Evolutionary conservation across 37 sponge, comb jelly and placozoan genomes (phyloP).

Genomic region (Chondrosia reniformis): DNA sequence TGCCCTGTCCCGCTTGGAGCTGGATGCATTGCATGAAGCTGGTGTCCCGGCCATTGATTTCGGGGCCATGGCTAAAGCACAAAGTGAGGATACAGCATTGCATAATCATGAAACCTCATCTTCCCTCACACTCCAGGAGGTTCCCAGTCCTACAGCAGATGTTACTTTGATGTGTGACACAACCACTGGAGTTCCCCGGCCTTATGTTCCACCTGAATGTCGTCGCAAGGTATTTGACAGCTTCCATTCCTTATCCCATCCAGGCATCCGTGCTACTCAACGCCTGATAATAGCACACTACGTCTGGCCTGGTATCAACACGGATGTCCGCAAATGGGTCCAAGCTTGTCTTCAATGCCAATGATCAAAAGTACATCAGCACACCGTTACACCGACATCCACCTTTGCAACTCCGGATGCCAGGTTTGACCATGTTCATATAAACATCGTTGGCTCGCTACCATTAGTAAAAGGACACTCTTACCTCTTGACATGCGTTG

Average conservation of each 20-base stretch:
- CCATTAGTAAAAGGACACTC: slow-evolving; percentile 25
- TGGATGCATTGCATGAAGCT: not conserved
- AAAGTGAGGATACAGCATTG: slow-evolving; percentile 10
- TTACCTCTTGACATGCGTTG: slow-evolving; percentile 42
- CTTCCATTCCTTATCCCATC: slow-evolving; percentile 39
- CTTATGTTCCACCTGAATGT: slow-evolving; percentile 20
- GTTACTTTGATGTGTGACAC: slow-evolving; percentile 26
- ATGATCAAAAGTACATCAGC: slow-evolving; percentile 30
- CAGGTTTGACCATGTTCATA: slow-evolving; percentile 34
- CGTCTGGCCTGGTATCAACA: slow-evolving; percentile 48
- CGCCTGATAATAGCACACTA: slow-evolving; percentile 24
- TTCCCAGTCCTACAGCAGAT: slow-evolving; percentile 9
- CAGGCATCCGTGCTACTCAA: slow-evolving; percentile 42
- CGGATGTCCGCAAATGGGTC: slow-evolving; percentile 31
- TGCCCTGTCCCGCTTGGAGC: slow-evolving; percentile 26
- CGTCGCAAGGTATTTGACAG: slow-evolving; percentile 24
- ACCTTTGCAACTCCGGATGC: slow-evolving; percentile 24
- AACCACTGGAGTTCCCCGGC: slow-evolving; percentile 39
- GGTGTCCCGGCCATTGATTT: slow-evolving; percentile 25
- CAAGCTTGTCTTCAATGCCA: slow-evolving; percentile 38
- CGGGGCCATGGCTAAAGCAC: slow-evolving; percentile 30
- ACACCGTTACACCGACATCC: slow-evolving; percentile 20
- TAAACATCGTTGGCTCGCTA: slow-evolving; percentile 49
- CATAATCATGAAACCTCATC: not conserved
- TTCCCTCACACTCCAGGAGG: slow-evolving; percentile 2